phyloP scores from a whole-genome alignment of 2,797 vertebrate genomes.

The Melanogrammus aeglefinus region DNA sequence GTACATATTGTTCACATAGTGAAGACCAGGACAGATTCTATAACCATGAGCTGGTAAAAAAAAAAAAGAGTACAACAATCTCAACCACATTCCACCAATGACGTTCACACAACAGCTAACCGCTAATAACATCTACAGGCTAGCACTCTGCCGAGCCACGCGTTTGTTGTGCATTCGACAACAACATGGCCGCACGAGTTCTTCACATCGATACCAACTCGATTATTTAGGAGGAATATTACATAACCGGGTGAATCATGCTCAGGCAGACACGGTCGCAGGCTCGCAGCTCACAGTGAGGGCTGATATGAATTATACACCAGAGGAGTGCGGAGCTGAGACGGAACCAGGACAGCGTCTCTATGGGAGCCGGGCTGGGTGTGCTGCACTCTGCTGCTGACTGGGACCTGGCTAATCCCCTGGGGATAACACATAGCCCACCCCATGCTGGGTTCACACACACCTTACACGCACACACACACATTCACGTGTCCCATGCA shows the following conservation, averaged over 20 bases:
- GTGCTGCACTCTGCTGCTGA: slow-evolving; percentile 44
- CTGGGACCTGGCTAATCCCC: slow-evolving; percentile 51
- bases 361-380: slow-evolving; percentile 26
- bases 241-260: slow-evolving; percentile 55
- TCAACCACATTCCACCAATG: too few relatives aligned
- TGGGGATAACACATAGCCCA: slow-evolving; percentile 31
- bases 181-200: too few relatives aligned
- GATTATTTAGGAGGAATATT: slow-evolving; percentile 41
- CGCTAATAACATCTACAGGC: too few relatives aligned
- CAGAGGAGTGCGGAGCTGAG: slow-evolving; percentile 32
- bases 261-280: slow-evolving; percentile 33
- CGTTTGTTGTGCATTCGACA: too few relatives aligned
- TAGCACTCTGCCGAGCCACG: too few relatives aligned
- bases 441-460: background rate
- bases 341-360: slow-evolving; percentile 35
- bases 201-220: slow-evolving; percentile 1
- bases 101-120: too few relatives aligned
- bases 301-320: slow-evolving; percentile 40
- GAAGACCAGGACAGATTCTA: too few relatives aligned
- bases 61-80: too few relatives aligned
- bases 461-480: background rate
- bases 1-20: too few relatives aligned
- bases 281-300: slow-evolving; percentile 11
- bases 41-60: too few relatives aligned
- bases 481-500: background rate